phyloP scores from a whole-genome alignment of 2,888 invertebrate genomes.

The Trachelus iudaicus region DNA sequence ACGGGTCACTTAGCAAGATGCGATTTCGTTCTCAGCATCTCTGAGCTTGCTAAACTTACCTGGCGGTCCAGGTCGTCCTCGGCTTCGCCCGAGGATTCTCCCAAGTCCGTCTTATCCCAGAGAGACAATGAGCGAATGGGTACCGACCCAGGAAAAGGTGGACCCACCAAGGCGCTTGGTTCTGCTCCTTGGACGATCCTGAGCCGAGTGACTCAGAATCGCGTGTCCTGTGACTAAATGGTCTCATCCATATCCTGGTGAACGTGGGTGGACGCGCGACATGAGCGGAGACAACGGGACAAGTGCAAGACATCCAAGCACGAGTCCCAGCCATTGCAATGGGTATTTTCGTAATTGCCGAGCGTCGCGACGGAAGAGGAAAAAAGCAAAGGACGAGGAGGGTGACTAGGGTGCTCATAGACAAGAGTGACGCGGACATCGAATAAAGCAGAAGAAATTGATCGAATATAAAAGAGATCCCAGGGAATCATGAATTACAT shows the following conservation, averaged over 20 bases:
- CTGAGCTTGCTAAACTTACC: neutral
- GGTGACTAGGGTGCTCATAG: no score
- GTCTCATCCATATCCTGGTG: conserved; percentile 54
- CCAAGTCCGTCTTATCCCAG: no score
- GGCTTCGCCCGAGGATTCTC: no score
- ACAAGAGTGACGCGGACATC: no score
- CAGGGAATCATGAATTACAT: conserved; percentile 41
- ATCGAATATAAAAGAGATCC: conserved; percentile 14
- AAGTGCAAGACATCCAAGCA: conserved; percentile 44
- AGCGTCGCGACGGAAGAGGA: no score
- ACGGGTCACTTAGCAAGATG: conserved; percentile 53
- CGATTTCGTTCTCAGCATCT: no score
- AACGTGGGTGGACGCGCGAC: conserved; percentile 61
- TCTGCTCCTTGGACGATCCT: neutral
- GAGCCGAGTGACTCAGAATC: conserved; percentile 6
- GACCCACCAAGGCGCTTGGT: no score
- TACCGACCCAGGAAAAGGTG: no score
- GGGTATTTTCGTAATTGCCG: no score
- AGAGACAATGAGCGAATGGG: no score
- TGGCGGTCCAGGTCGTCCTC: neutral
- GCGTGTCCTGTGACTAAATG: conserved; percentile 50
- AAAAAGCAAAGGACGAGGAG: no score
- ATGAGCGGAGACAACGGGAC: conserved; percentile 51
- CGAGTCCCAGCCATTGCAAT: neutral
- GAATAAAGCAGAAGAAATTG: neutral